phyloP scores from a whole-genome alignment of 2,113 vertebrate genomes.

The Poecilia latipinna region DNA sequence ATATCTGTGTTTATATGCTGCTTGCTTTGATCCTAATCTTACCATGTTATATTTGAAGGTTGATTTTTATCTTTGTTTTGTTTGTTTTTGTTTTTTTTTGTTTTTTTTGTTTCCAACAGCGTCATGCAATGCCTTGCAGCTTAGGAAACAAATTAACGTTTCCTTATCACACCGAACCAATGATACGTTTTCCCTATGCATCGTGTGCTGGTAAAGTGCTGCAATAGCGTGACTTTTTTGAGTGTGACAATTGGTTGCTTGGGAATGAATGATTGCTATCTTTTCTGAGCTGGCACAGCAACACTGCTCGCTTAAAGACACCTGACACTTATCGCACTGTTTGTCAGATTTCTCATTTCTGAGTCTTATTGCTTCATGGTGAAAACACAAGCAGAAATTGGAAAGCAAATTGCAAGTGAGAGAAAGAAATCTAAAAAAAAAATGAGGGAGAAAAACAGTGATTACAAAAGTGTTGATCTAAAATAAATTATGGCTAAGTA shows the following conservation, averaged over 20 bases:
- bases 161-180: constrained; percentile 17
- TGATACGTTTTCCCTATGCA: neutral
- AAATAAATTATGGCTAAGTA: neutral
- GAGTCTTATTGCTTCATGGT: no score
- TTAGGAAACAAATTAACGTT: constrained; percentile 21
- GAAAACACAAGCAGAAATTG: neutral
- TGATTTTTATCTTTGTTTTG: constrained; percentile 41
- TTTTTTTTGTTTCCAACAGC: constrained; percentile 34
- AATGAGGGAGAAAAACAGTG: neutral
- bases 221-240: neutral
- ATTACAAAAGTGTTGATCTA: neutral
- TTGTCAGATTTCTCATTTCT: no score
- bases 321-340: no score
- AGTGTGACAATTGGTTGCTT: neutral
- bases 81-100: constrained; percentile 34
- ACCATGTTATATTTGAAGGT: constrained; percentile 47
- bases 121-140: constrained; percentile 25
- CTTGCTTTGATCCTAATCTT: constrained; percentile 49
- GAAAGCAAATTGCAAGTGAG: neutral
- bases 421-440: neutral
- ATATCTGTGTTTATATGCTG: neutral
- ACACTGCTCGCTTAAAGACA: no score
- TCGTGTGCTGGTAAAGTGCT: constrained; percentile 15
- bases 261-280: neutral
- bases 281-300: neutral